Evolutionary conservation across 2,888 invertebrate species (phyloP).

Genomic region (Andrena praecox): DNA sequence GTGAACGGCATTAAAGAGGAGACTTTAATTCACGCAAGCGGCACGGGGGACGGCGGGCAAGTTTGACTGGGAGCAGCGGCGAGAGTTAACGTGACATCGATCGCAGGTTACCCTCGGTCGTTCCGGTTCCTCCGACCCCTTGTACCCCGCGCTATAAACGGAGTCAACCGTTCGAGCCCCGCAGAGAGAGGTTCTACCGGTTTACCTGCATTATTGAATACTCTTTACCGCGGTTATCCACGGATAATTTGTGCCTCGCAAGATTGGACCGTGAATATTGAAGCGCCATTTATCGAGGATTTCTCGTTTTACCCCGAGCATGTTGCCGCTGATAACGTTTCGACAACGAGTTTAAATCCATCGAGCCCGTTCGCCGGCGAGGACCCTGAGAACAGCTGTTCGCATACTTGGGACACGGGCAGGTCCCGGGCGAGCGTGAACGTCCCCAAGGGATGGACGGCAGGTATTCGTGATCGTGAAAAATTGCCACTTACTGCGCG

Average conservation of each 20-base stretch:
- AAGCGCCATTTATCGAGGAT: constrained; percentile 34
- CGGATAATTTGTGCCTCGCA: constrained; percentile 53
- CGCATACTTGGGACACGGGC: background rate
- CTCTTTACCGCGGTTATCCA: constrained; percentile 56
- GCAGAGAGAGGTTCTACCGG: constrained; percentile 48
- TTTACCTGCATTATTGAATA: constrained; percentile 61
- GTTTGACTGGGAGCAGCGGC: constrained; percentile 51
- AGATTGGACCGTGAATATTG: constrained; percentile 62
- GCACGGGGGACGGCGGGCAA: constrained; percentile 38
- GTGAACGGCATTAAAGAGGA: no score
- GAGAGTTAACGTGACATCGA: constrained; percentile 62
- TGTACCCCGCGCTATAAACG: constrained; percentile 48
- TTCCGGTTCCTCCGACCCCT: constrained; percentile 31
- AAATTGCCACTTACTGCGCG: background rate
- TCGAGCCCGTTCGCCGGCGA: background rate
- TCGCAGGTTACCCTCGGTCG: constrained; percentile 49
- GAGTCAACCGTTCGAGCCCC: constrained; percentile 39
- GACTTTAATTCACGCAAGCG: constrained; percentile 2
- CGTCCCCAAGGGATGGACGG: background rate
- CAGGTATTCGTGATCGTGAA: background rate
- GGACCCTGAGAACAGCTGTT: background rate
- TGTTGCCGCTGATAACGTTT: background rate
- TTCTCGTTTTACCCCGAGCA: constrained; percentile 10
- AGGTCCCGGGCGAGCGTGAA: background rate
- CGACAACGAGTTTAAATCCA: background rate